A percentile compares a stretch with the other conserved stretches of the same genome.
Conservation (phyloP, 2,888 invertebrate genomes). For the Lordiphosa fenestrarum region DNA sequence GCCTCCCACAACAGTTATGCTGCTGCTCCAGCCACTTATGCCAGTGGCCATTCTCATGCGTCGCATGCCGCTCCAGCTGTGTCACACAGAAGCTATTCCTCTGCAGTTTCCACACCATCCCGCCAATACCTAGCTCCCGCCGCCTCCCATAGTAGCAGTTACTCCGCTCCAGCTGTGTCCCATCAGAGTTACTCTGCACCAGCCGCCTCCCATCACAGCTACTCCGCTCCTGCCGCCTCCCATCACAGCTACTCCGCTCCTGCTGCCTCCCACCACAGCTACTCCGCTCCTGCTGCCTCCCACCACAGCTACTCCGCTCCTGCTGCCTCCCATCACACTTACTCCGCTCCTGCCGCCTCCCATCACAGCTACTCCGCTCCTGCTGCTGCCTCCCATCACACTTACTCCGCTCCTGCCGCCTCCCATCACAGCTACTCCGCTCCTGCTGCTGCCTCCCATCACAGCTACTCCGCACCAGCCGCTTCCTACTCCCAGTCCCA, state of each 20-base stretch:
- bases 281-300: conserved; percentile 15
- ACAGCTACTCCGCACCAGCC: conserved; percentile 17
- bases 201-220: too few relatives aligned
- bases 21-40: conserved; percentile 15
- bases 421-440: conserved; percentile 12
- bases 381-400: conserved; percentile 11
- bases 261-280: neutral
- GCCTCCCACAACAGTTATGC: conserved; percentile 19
- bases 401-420: too few relatives aligned
- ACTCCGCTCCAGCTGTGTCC: conserved; percentile 39
- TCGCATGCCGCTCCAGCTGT: conserved; percentile 10
- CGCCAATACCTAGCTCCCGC: conserved; percentile 5
- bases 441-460: conserved; percentile 11
- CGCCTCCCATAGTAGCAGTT: conserved; percentile 6
- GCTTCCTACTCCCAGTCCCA: conserved; percentile 15
- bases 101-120: too few relatives aligned
- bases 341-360: conserved; percentile 26
- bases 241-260: too few relatives aligned
- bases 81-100: neutral
- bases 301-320: conserved; percentile 4
- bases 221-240: too few relatives aligned
- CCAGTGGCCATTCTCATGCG: conserved; percentile 3
- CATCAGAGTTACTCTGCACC: conserved; percentile 15
- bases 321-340: conserved; percentile 13
- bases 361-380: conserved; percentile 26